Base-by-base conservation (phyloP, 2,797 vertebrate genomes). In the Amazona finschi region DNA sequence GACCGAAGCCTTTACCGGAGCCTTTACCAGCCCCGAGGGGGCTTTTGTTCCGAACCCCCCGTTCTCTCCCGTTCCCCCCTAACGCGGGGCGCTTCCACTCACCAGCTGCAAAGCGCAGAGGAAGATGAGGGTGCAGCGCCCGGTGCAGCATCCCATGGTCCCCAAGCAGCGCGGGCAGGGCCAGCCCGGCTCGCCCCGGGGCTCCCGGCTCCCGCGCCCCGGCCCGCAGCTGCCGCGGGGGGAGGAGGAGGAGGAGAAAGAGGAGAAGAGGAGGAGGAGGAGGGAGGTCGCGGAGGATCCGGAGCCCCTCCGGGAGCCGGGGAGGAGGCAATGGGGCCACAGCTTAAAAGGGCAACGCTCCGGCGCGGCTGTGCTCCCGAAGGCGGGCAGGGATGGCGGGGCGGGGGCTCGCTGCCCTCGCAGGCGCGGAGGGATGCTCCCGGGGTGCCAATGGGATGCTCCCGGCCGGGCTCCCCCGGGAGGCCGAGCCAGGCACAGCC, bases 31-130 rank as follows among this genome's bases (percentile, higher is more conserved):
- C 71, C 55, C 67, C 62, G 47, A 41, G 50, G 18, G 22, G 36
- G 41, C 64, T 90, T 87, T 91, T 82, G 53, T 81, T 58, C 78
- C 39, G 25, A 66, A 6, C 19, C 38, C 73, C 55, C n/a, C 1
- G 13, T 8, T 66, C 28, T 64, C 80, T 58, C 4, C 58, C 18
- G 31, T 5, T 10, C 15, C 33, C 57, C 21, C 3, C 38, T 11
- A 7, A 28, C 2, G 67, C 84, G 36, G 15, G 62, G 50, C 69
- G 27, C 33, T 17, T 16, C 7, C 75, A 98, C 99, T 99, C 95
- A 99, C 99, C 98, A 99, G 84, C 97, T 99, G 99, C 95, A 99
- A 97, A 96, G 98, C 97, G 98, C 99, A 99, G 82, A 99, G 97
- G 66, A 98, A 98, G 83, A 99, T 98, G 50, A 99, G 97, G 31